Percentiles rank a stretch among this genome's conserved stretches.
Conservation (phyloP, 2,113 vertebrate species). For the Callorhinus ursinus region DNA sequence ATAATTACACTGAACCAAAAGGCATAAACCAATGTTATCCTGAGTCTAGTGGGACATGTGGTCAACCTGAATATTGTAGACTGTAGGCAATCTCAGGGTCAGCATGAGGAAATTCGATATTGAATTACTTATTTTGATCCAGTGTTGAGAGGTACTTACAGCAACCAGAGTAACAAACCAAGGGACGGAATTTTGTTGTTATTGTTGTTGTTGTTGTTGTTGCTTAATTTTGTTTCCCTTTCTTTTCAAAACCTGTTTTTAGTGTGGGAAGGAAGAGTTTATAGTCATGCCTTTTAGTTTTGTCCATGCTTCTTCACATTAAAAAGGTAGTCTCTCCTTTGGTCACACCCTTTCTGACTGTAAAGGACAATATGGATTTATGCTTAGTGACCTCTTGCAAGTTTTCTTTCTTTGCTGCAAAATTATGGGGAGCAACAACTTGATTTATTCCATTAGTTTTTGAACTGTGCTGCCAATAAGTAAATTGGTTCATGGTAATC, state of each 20-base stretch:
- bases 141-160: neutral
- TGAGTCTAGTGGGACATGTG: neutral
- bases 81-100: neutral
- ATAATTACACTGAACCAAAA: neutral
- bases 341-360: slow-evolving; percentile 57
- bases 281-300: neutral
- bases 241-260: neutral
- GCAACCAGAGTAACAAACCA: neutral
- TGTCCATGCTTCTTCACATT: too few species aligned
- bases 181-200: neutral
- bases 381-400: slow-evolving; percentile 60
- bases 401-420: slow-evolving; percentile 70
- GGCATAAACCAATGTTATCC: neutral
- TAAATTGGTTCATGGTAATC: slow-evolving; percentile 78
- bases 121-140: neutral
- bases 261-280: neutral
- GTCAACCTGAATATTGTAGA: neutral
- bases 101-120: neutral
- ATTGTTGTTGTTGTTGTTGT: neutral
- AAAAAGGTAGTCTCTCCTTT: neutral
- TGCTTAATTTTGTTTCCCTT: neutral
- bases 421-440: slow-evolving; percentile 65
- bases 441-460: slow-evolving; percentile 76
- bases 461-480: slow-evolving; percentile 74
- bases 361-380: slow-evolving; percentile 76